A percentile compares a stretch with the other conserved stretches of the same genome.
These are phyloP conservation scores for Palloptera scutellata DNA, from an alignment of 2,888 invertebrate genomes.

Conservation along the genomic window DNA sequence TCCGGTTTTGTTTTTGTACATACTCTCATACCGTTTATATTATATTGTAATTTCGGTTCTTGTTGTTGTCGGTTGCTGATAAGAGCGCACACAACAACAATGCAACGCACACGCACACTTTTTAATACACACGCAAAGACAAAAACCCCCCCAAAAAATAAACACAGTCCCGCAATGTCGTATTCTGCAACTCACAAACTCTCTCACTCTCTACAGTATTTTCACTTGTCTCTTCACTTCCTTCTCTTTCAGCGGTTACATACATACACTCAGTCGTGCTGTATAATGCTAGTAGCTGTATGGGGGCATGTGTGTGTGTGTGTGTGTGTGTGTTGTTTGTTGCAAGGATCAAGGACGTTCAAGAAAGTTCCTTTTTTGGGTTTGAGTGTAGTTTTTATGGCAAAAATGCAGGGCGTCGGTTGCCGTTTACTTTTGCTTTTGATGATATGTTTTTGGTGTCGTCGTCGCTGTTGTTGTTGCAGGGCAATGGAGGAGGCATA, in stretches of 20 bases:
- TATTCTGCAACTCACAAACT: neutral
- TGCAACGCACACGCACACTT: slow-evolving; percentile 21
- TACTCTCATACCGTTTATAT: slow-evolving; percentile 14
- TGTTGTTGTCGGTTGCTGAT: slow-evolving; percentile 44
- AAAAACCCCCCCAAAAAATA: neutral
- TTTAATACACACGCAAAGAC: slow-evolving; percentile 22
- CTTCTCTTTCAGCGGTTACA: neutral
- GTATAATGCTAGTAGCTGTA: neutral
- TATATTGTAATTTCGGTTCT: slow-evolving; percentile 20
- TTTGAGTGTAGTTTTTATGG: slow-evolving; percentile 11
- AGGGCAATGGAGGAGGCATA: slow-evolving; percentile 8
- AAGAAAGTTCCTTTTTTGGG: slow-evolving; percentile 48
- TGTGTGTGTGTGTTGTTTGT: slow-evolving; percentile 38
- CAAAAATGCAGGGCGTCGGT: slow-evolving; percentile 32
- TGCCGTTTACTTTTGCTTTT: slow-evolving; percentile 2
- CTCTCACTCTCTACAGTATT: slow-evolving; percentile 8
- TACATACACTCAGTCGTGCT: neutral
- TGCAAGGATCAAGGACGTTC: slow-evolving; percentile 65
- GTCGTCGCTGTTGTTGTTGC: slow-evolving; percentile 17
- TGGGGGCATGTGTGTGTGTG: too few species aligned
- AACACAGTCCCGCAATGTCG: too few species aligned
- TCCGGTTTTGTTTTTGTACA: slow-evolving; percentile 57
- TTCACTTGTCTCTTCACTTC: neutral
- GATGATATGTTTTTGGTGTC: neutral
- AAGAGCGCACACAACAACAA: slow-evolving; percentile 26